phyloP scores from a whole-genome alignment of 2,113 vertebrate species.

The Zosterops pallidus region DNA sequence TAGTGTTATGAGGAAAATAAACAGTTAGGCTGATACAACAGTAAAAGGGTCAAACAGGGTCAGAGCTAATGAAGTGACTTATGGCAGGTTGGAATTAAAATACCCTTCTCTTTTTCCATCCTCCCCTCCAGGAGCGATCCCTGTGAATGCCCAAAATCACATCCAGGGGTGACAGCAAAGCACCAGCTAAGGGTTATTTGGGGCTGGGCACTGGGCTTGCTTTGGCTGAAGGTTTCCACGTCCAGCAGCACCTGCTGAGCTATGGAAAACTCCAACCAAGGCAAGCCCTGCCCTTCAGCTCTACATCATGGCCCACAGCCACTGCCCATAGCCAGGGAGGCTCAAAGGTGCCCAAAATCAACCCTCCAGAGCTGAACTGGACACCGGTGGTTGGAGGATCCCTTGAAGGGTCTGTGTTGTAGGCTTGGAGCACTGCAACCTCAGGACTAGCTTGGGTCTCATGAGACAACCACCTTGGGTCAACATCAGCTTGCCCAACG shows the following conservation, averaged over 20 bases:
- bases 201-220: neutral
- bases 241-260: neutral
- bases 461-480: rapidly evolving
- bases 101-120: neutral
- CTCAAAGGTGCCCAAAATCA: neutral
- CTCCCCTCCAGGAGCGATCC: rapidly evolving
- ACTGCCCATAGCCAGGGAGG: rapidly evolving
- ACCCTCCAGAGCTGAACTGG: neutral
- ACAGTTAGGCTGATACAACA: conserved; percentile 43
- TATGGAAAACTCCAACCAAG: neutral
- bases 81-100: neutral
- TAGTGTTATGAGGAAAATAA: conserved; percentile 68
- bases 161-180: rapidly evolving
- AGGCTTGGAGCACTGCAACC: neutral
- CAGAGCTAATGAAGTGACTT: conserved; percentile 60
- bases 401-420: neutral
- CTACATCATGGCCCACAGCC: neutral
- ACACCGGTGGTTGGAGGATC: neutral
- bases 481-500: neutral
- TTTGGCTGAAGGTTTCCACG: neutral
- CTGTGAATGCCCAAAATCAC: neutral
- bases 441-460: rapidly evolving
- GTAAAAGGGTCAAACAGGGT: conserved; percentile 42
- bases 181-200: rapidly evolving
- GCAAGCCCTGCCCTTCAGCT: neutral